These are phyloP conservation scores for Dicentrarchus labrax DNA, from an alignment of 2,113 vertebrate genomes.

Conservation along the genomic window DNA sequence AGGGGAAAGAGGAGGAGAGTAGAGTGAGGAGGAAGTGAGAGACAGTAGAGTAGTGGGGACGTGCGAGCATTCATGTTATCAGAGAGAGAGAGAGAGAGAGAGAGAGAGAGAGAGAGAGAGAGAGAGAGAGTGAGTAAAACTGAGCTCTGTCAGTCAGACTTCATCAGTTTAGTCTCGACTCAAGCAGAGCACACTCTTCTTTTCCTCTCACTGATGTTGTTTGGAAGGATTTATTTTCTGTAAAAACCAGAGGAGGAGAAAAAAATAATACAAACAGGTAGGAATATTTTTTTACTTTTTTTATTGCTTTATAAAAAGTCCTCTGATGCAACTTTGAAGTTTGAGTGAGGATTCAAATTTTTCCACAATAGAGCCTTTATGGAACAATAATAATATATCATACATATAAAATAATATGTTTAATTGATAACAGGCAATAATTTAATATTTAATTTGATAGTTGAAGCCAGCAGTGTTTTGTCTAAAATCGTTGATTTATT, in stretches of 20 bases:
- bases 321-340: neutral
- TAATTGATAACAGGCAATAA: no score
- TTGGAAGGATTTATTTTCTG: neutral
- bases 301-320: neutral
- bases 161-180: neutral
- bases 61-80: neutral
- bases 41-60: neutral
- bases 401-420: no score
- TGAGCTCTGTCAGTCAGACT: neutral
- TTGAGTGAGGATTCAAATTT: no score
- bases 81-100: constrained; percentile 6
- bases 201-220: neutral
- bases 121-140: constrained; percentile 30
- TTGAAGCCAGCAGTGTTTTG: no score
- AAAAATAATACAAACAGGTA: constrained; percentile 35
- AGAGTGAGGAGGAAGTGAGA: neutral
- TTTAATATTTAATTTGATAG: no score
- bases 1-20: neutral
- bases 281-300: neutral
- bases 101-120: constrained; percentile 7
- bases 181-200: neutral
- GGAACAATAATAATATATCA: no score
- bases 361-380: neutral
- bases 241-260: neutral
- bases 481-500: no score